Conservation (phyloP, 2,797 vertebrate genomes). For the Artibeus lituratus region DNA sequence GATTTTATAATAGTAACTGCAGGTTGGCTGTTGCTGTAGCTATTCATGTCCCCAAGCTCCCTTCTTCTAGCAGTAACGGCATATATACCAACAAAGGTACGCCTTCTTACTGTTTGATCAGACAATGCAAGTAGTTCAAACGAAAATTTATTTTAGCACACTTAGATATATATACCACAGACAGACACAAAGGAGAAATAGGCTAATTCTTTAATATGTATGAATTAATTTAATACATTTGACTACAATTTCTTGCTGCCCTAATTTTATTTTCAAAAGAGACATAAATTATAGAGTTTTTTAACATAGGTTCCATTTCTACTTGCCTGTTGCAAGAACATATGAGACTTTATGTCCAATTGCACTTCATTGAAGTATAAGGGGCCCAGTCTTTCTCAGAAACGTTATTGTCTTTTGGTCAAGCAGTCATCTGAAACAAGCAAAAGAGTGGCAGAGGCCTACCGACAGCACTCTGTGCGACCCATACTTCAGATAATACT, state of each 20-base stretch:
- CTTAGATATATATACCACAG: not conserved
- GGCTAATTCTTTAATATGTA: not conserved
- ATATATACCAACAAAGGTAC: not conserved
- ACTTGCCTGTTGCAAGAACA: not conserved
- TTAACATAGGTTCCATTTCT: not conserved
- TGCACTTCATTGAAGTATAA: not conserved
- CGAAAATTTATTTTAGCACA: not conserved
- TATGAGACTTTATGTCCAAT: not conserved
- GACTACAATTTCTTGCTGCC: not conserved
- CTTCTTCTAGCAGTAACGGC: not conserved
- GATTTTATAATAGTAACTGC: slow-evolving; percentile 17
- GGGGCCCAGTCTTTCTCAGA: not conserved
- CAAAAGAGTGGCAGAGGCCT: not conserved
- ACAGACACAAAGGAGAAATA: not conserved
- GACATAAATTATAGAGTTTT: not conserved
- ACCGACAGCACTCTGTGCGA: not conserved
- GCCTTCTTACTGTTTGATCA: not conserved
- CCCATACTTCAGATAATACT: not conserved
- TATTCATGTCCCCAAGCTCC: not conserved
- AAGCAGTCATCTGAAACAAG: not conserved
- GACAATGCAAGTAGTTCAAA: not conserved
- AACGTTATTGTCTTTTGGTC: not conserved
- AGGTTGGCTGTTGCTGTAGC: not conserved
- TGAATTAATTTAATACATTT: not conserved
- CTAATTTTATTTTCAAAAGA: slow-evolving; percentile 5